Evolutionary conservation across 2,113 vertebrate genomes (phyloP), one percentile per base, ranked within the genome.

Genomic region (Semicossyphus pulcher): DNA sequence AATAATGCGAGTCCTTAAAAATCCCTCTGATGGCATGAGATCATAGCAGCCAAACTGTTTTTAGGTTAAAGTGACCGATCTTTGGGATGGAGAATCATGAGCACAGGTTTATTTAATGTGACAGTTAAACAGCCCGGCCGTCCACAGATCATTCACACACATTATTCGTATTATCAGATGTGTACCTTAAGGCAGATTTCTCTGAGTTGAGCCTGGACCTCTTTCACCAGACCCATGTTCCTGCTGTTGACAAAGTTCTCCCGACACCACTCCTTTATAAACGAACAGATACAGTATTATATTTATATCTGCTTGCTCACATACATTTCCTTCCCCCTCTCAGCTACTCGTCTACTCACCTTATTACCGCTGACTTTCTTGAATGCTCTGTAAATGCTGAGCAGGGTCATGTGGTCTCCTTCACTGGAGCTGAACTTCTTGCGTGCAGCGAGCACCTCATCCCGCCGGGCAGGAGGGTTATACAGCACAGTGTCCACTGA

Each of bases 161-260:
- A 75, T 11, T 29, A 1, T 18, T 57, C 49, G 39, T 34, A 26
- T 36, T 3, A 44, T 53, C 14, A 32, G 21, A 21, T 48, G 20
- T 51, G 26, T 97, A 99, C 97, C 97, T 98, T 99, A 18, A 96
- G 66, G 80, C 96, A 99, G 84, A 99, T 97, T 61, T 98, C 96
- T 84, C 93, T 90, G 48, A 99, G 95, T 77, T 99, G 98, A 12
- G 95, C 92, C 90, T 96, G 94, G 61, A 99, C 93, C 0, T 98
- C 96, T 3, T 92, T 94, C 67, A 95, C 96, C 32, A 99, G 90
- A 63, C 90, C 84, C 97, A 99, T 97, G 86, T 99, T 99, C 83
- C 96, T 95, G 90, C 92, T 86, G 37, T 98, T 98, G 70, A 99
- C 93, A 54, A 98, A 99, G 89, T 99, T 98, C 77, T 99, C 97